These are phyloP conservation scores for Cerceris rybyensis DNA, from an alignment of 2,888 invertebrate species.

Conservation along the genomic window DNA sequence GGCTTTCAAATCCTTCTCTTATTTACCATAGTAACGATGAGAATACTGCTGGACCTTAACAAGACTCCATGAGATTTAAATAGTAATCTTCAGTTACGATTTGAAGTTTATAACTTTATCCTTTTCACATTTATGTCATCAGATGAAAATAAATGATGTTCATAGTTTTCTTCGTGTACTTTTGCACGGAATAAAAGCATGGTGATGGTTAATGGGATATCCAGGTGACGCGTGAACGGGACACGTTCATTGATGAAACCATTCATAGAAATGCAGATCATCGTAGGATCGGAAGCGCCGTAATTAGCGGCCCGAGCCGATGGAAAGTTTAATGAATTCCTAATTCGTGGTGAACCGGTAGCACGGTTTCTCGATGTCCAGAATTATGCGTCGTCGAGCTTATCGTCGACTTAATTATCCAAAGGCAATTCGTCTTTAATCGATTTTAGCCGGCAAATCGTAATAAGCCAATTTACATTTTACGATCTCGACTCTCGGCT, in stretches of 20 bases:
- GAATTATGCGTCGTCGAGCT: not conserved
- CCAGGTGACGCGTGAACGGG: conserved; percentile 22
- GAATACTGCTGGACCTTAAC: no score
- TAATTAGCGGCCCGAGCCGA: not conserved
- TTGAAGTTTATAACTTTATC: no score
- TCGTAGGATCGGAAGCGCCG: not conserved
- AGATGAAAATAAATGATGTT: no score
- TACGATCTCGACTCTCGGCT: no score
- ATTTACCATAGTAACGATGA: no score
- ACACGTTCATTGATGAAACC: conserved; percentile 23
- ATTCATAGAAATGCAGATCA: conserved; percentile 15
- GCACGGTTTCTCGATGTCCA: not conserved
- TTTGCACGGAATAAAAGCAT: not conserved
- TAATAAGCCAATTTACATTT: no score
- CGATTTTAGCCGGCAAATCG: no score
- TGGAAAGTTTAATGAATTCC: not conserved
- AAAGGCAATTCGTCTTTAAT: not conserved
- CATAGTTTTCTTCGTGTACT: not conserved
- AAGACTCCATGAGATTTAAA: no score
- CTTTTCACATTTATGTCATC: no score
- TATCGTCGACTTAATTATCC: conserved; percentile 1
- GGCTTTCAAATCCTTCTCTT: no score
- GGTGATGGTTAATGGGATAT: conserved; percentile 6
- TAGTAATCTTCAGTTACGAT: no score
- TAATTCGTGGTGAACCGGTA: not conserved